These are phyloP conservation scores for Crypturellus tataupa DNA, from an alignment of 2,797 vertebrate genomes.

Conservation along the genomic window DNA sequence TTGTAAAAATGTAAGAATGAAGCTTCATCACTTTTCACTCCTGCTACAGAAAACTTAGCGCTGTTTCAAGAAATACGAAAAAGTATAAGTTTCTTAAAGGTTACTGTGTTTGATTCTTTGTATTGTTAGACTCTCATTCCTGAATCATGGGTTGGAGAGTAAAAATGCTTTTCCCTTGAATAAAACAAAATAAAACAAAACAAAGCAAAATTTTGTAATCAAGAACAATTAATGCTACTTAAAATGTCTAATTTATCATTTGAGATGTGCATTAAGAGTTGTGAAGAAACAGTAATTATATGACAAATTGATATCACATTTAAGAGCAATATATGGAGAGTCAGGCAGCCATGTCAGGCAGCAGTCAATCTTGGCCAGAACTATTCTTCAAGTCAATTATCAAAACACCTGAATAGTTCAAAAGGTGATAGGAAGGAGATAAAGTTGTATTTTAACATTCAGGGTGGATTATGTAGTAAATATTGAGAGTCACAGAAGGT, in stretches of 20 bases:
- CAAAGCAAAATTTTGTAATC: neutral
- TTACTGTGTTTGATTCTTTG: neutral
- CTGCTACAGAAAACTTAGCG: neutral
- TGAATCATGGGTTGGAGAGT: neutral
- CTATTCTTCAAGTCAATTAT: slow-evolving; percentile 4
- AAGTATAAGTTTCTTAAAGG: neutral
- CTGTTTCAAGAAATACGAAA: neutral
- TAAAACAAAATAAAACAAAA: neutral
- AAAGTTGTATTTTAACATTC: neutral
- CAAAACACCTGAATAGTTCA: slow-evolving; percentile 3
- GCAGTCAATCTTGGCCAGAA: neutral
- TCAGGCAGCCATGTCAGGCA: neutral
- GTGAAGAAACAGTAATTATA: neutral
- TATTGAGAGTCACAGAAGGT: neutral
- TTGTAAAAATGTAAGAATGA: neutral
- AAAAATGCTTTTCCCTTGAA: neutral
- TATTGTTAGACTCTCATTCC: neutral
- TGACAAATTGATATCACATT: neutral
- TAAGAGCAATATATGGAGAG: neutral
- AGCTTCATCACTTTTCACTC: neutral
- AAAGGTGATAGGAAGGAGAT: neutral
- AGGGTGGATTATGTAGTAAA: slow-evolving; percentile 17
- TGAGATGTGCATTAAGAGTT: neutral
- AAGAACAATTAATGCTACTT: neutral
- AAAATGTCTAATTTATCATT: neutral